Conservation (phyloP, 1,140 invertebrate species). For the Tenebrio molitor region DNA sequence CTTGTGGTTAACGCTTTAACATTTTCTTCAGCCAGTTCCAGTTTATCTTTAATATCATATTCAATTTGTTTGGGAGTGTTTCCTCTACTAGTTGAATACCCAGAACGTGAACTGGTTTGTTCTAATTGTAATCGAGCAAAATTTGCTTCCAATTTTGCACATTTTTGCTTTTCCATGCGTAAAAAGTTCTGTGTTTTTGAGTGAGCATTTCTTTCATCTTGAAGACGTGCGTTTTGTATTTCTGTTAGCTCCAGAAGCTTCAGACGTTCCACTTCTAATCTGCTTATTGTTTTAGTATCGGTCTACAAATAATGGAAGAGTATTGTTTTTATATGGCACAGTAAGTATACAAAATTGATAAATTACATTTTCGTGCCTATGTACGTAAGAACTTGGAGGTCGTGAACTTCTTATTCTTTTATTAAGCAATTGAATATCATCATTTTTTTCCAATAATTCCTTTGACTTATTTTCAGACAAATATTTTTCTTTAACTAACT, state of each 20-base stretch:
- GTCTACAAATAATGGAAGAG: background rate
- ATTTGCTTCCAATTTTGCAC: slow-evolving; percentile 59
- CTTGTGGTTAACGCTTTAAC: slow-evolving; percentile 61
- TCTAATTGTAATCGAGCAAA: slow-evolving; percentile 58
- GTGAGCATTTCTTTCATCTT: slow-evolving; percentile 67
- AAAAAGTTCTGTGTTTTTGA: slow-evolving; percentile 55
- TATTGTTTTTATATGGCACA: slow-evolving; percentile 12
- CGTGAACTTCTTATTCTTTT: slow-evolving; percentile 43
- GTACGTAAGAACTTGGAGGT: slow-evolving; percentile 45
- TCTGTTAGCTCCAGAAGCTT: slow-evolving; percentile 69
- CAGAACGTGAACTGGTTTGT: slow-evolving; percentile 9
- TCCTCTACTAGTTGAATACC: slow-evolving; percentile 23
- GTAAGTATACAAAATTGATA: slow-evolving; percentile 41
- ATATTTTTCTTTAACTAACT: slow-evolving; percentile 47
- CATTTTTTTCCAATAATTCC: slow-evolving; percentile 32
- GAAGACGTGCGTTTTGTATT: slow-evolving; percentile 68
- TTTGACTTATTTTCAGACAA: slow-evolving; percentile 47
- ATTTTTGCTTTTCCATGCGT: slow-evolving; percentile 58
- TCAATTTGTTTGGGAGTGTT: slow-evolving; percentile 17
- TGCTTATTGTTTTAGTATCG: slow-evolving; percentile 27
- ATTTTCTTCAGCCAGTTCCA: slow-evolving; percentile 63
- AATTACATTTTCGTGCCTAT: slow-evolving; percentile 62
- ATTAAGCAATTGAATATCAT: slow-evolving; percentile 34
- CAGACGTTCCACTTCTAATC: slow-evolving; percentile 71
- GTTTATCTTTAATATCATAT: slow-evolving; percentile 51